Evolutionary conservation across 2,797 vertebrate species (phyloP), one percentile per base, ranked within the genome.

Genomic region (Sandelia bainsii): DNA sequence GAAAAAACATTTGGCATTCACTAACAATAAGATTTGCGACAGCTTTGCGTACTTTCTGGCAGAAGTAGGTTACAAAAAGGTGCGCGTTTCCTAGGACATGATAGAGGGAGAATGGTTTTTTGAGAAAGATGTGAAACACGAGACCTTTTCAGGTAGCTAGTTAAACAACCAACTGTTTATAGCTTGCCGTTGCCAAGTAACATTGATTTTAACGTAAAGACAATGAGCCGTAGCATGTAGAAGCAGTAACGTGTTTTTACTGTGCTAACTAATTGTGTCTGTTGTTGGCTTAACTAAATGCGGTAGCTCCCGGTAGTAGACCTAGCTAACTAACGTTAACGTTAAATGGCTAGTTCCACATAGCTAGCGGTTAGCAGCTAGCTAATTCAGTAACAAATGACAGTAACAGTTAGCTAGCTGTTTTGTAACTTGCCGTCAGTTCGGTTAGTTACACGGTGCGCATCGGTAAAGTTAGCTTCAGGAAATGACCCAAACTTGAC

Each of bases 21-120:
- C 19, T n/a, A 46, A 9, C 73, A 73, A 75, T n/a, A 14, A 9
- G 1, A 70, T 91, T 93, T 91, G 62, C 93, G 93, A 93, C 93
- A 92, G 72, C 27, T 74, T 50, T 0, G 32, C 1, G 0, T 40
- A 12, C 52, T 93, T 93, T 91, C 13, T 27, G 92, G 91, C 86
- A 91, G 40, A 50, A 27, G 51, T 54, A 76, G 72, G 82, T 91
- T 94, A 93, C 87, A 93, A 94, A 92, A 91, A 90, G 85, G 79
- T 88, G 87, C 75, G 69, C 52, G 90, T 84, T 85, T 66, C 49
- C 46, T 22, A 51, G 59, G 64, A 40, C 67, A 72, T 11, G 75
- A 76, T 12, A 64, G 75, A 80, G 62, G 77, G 72, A 9, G 44
- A 62, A 56, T 9, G 60, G 81, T 72, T 11, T 4, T 45, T 9